These are phyloP conservation scores for Ichneumoninae sp. DNA, from an alignment of 2,888 invertebrate species.

Conservation along the genomic window DNA sequence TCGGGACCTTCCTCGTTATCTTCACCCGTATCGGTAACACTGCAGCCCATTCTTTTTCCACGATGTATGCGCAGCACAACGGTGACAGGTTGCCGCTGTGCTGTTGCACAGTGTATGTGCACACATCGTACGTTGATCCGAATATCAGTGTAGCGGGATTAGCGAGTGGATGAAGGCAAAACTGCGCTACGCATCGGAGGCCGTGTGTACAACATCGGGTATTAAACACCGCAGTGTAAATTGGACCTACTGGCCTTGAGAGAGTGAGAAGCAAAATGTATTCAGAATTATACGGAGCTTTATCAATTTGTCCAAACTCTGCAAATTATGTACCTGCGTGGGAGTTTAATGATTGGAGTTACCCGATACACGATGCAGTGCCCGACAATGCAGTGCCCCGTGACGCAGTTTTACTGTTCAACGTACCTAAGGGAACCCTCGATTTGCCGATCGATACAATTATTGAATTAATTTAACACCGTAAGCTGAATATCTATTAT, in stretches of 20 bases:
- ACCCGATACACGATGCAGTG: not conserved
- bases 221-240: conserved; percentile 5
- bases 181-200: not conserved
- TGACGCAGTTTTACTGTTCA: not conserved
- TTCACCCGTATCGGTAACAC: conserved; percentile 40
- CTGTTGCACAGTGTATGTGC: not conserved
- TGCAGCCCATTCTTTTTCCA: conserved; percentile 6
- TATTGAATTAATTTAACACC: not conserved
- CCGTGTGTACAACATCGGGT: not conserved
- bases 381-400: too few relatives aligned
- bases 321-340: not conserved
- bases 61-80: not conserved
- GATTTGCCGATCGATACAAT: not conserved
- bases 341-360: not conserved
- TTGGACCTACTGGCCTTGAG: not conserved
- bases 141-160: not conserved
- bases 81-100: not conserved
- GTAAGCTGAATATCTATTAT: not conserved
- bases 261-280: not conserved
- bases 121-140: not conserved
- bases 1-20: conserved; percentile 20
- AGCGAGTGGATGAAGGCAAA: conserved; percentile 1
- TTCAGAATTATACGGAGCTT: conserved; percentile 17
- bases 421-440: not conserved
- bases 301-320: conserved; percentile 3